Conservation (phyloP, 2,113 vertebrate genomes). For the Chionis minor region DNA sequence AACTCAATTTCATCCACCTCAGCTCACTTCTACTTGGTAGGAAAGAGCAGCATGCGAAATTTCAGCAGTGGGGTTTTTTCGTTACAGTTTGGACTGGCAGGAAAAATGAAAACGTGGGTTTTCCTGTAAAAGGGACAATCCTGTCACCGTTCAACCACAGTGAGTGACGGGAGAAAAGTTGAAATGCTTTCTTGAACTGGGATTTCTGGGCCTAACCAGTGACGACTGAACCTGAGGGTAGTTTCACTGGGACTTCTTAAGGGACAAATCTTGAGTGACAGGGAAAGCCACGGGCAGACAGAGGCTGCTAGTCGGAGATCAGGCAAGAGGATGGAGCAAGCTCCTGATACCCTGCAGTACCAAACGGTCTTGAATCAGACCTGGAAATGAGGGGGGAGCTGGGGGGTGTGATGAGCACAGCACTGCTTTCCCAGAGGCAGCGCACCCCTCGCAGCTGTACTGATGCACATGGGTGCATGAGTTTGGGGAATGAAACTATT, state of each 20-base stretch:
- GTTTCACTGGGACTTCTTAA: slow-evolving; percentile 47
- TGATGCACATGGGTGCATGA: accelerated
- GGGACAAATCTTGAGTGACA: slow-evolving; percentile 33
- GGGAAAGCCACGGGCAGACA: not conserved
- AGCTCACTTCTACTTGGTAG: not conserved
- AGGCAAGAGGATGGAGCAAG: not conserved
- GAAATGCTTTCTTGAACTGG: slow-evolving; percentile 12
- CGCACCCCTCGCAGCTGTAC: not conserved
- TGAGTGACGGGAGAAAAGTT: slow-evolving; percentile 19
- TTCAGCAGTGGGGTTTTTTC: not conserved
- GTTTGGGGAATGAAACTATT: not conserved
- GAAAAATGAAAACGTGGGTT: not conserved
- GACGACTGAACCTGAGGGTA: not conserved
- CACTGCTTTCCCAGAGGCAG: not conserved
- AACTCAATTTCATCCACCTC: not conserved
- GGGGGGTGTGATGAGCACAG: not conserved
- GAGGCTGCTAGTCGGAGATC: not conserved
- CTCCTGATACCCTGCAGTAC: not conserved
- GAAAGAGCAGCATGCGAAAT: not conserved
- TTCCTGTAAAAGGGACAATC: not conserved
- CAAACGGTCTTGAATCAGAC: accelerated
- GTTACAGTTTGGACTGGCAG: not conserved
- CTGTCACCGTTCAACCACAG: not conserved
- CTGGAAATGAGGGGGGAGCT: accelerated
- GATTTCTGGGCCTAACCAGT: slow-evolving; percentile 27